phyloP scores from a whole-genome alignment of 2,888 invertebrate genomes.

The Oeneis ivallda region DNA sequence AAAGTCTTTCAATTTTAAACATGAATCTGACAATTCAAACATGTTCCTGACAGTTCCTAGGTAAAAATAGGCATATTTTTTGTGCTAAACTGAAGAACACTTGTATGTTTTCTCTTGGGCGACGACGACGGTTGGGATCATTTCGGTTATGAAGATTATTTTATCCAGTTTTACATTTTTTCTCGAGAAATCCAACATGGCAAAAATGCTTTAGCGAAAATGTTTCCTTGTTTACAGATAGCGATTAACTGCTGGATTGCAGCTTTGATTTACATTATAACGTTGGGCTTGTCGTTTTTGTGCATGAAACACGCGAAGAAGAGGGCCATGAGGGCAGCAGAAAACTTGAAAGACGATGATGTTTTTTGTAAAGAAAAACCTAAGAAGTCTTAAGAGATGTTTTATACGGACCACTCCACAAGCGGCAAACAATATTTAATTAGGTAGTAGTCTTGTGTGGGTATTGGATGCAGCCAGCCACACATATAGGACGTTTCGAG shows the following conservation, averaged over 20 bases:
- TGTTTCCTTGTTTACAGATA: slow-evolving; percentile 77
- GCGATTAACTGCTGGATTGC: slow-evolving; percentile 95
- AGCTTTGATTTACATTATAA: slow-evolving; percentile 89
- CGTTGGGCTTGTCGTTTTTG: slow-evolving; percentile 69
- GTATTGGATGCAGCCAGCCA: too few relatives aligned
- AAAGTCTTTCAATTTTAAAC: too few relatives aligned
- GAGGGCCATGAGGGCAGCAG: slow-evolving; percentile 33
- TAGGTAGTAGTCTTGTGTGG: background rate
- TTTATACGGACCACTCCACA: background rate
- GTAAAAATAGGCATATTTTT: too few relatives aligned
- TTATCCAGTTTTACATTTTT: too few relatives aligned
- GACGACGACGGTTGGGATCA: too few relatives aligned
- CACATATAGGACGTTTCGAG: too few relatives aligned
- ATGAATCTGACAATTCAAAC: too few relatives aligned
- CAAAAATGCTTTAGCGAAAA: background rate
- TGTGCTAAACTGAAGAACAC: too few relatives aligned
- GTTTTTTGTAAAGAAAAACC: slow-evolving; percentile 43
- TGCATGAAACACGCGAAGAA: slow-evolving; percentile 48
- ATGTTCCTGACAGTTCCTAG: too few relatives aligned
- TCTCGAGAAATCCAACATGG: background rate
- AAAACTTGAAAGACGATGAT: slow-evolving; percentile 50
- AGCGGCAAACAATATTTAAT: background rate
- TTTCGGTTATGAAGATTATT: too few relatives aligned
- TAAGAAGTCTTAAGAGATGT: slow-evolving; percentile 32
- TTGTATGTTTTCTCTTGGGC: too few relatives aligned